These are phyloP conservation scores for Perca flavescens DNA, from an alignment of 2,113 vertebrate species.

Conservation along the genomic window DNA sequence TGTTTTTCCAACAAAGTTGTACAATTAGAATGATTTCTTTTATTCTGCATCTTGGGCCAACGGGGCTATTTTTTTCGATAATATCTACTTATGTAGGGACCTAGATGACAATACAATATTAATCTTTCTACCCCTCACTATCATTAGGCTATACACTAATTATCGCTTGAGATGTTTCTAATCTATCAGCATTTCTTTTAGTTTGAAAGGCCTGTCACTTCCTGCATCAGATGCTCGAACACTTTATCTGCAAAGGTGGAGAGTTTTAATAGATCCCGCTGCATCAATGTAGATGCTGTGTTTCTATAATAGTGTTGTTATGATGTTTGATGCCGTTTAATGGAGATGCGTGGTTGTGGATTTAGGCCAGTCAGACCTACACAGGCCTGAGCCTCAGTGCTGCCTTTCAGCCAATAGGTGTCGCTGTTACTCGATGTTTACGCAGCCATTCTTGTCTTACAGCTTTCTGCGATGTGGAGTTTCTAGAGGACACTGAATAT, in stretches of 20 bases:
- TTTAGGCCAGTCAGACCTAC: slow-evolving; percentile 34
- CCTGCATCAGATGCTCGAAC: background rate
- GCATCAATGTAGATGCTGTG: no score
- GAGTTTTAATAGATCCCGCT: background rate
- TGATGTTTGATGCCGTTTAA: background rate
- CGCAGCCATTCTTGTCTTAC: no score
- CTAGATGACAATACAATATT: background rate
- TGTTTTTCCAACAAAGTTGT: background rate
- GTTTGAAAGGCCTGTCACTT: background rate
- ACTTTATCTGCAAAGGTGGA: background rate
- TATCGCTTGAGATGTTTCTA: rapidly evolving
- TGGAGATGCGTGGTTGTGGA: background rate
- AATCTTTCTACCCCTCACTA: rapidly evolving
- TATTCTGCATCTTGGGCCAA: background rate
- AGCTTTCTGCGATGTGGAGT: background rate
- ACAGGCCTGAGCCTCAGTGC: slow-evolving; percentile 40
- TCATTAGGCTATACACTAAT: background rate
- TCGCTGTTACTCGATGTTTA: slow-evolving; percentile 55
- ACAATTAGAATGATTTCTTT: background rate
- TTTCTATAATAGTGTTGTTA: background rate
- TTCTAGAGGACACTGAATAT: background rate
- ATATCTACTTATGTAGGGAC: no score
- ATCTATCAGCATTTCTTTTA: background rate
- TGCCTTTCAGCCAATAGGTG: slow-evolving; percentile 62
- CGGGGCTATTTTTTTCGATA: background rate